A percentile compares a stretch with the other conserved stretches of the same genome.
phyloP scores from a whole-genome alignment of 2,888 invertebrate species.

The Caenorhabditis sp. region DNA sequence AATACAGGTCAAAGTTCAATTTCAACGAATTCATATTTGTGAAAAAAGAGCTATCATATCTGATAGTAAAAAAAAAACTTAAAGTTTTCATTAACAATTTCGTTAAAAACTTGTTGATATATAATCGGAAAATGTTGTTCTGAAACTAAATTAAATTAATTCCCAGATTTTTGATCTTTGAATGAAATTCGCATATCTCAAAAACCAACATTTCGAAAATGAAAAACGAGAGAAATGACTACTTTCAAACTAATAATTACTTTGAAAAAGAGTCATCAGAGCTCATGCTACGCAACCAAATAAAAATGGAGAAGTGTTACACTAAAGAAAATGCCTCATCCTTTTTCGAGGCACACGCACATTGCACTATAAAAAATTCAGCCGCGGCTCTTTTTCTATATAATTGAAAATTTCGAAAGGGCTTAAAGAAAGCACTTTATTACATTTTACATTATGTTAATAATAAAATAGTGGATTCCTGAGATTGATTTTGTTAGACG shows the following conservation, averaged over 20 bases:
- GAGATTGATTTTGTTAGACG: conserved; percentile 46
- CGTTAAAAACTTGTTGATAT: no score
- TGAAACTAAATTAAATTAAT: no score
- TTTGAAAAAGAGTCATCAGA: not conserved
- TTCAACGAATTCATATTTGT: not conserved
- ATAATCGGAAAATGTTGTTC: no score
- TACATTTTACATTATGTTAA: not conserved
- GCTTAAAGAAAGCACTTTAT: not conserved
- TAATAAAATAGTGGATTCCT: not conserved
- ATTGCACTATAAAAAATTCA: not conserved
- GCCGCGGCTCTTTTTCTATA: not conserved
- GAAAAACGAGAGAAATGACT: no score
- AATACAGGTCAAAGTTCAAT: no score
- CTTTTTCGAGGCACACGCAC: not conserved
- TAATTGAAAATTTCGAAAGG: not conserved
- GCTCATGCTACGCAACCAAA: not conserved
- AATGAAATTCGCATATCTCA: no score
- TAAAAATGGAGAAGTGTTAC: not conserved
- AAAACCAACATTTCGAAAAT: no score
- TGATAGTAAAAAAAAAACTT: no score
- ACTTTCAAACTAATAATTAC: no score
- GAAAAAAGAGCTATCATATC: not conserved
- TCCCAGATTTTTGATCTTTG: no score
- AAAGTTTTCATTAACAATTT: no score
- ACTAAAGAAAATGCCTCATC: not conserved